Evolutionary conservation across 2,888 invertebrate species (phyloP), one percentile per base, ranked within the genome.

Genomic region (Dicyrtomina minuta): DNA sequence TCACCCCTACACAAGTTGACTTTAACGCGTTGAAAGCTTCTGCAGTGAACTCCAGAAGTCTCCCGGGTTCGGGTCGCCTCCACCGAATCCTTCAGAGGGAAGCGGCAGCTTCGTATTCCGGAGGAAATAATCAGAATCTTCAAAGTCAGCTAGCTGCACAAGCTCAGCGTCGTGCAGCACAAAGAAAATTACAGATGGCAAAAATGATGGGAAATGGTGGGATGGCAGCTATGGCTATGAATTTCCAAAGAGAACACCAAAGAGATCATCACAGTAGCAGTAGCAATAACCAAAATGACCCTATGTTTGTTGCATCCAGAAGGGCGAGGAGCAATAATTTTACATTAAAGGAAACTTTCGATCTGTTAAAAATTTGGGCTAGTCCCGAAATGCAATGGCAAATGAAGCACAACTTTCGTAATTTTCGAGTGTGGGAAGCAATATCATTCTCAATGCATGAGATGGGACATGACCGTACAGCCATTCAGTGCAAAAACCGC

Each of bases 401-500:
- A 51, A 77, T 77, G 76, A 77, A 76, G 55, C 76, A 75, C 49
- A 74, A 72, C 66, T 76, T 74, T 49, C 59, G 78, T 60, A 78
- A 78, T 59, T 78, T 78, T 62, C 64, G 78, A 53, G 78, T 77
- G 0, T 78, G 78, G 78, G 78, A 78, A 69, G 77, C 77, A 24
- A 77, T 78, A 53, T 77, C 78, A 20, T 78, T 70, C 59, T 73
- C 74, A 3, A 78, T 78, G 78, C 73, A 75, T 44, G 75, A 78
- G 56, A 72, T 76, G 71, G 76, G 78, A 8, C 76, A 78, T 67
- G 77, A 77, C 49, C 62, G 78, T 12, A 78, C 78, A 12, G 78
- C 77, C 13, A 77, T 78, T 68, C 78, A 78, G 70, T 78, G 78
- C 70, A 78, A 78, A 72, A 78, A 78, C 55, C 72, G 78, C 12